These are phyloP conservation scores for Enteromius fasciolatus DNA, from an alignment of 2,797 vertebrate genomes.

Conservation along the genomic window DNA sequence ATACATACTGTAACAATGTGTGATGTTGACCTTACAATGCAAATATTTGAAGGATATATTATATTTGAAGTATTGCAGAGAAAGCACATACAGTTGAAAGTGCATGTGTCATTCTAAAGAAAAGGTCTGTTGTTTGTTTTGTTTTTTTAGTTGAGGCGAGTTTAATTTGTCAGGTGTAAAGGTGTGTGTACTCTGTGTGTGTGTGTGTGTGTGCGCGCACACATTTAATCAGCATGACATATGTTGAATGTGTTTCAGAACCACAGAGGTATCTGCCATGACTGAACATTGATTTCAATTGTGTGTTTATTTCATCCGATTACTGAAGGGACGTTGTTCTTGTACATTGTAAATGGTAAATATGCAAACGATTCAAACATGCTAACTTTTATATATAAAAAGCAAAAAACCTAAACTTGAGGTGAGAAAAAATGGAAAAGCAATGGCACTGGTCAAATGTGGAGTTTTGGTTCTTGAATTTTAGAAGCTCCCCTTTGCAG, in stretches of 20 bases:
- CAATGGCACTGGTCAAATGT: conserved; percentile 35
- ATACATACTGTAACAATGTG: conserved; percentile 49
- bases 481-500: conserved; percentile 67
- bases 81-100: conserved; percentile 61
- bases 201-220: conserved; percentile 49
- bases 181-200: conserved; percentile 61
- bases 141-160: conserved; percentile 59
- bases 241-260: conserved; percentile 86
- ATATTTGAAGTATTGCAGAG: conserved; percentile 56
- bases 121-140: conserved; percentile 63
- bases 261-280: conserved; percentile 69
- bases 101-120: conserved; percentile 69
- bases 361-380: conserved; percentile 71
- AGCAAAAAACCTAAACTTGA: conserved; percentile 44
- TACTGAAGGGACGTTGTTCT: conserved; percentile 67
- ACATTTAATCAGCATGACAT: conserved; percentile 70
- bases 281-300: conserved; percentile 67
- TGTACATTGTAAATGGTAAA: conserved; percentile 72
- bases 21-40: conserved; percentile 54
- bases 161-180: conserved; percentile 53
- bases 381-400: conserved; percentile 64
- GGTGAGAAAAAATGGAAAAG: conserved; percentile 43
- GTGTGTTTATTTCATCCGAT: conserved; percentile 65
- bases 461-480: conserved; percentile 68
- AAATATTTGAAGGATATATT: conserved; percentile 45